Base-by-base conservation (phyloP, 2,888 invertebrate species). In the Oscheius sp. region DNA sequence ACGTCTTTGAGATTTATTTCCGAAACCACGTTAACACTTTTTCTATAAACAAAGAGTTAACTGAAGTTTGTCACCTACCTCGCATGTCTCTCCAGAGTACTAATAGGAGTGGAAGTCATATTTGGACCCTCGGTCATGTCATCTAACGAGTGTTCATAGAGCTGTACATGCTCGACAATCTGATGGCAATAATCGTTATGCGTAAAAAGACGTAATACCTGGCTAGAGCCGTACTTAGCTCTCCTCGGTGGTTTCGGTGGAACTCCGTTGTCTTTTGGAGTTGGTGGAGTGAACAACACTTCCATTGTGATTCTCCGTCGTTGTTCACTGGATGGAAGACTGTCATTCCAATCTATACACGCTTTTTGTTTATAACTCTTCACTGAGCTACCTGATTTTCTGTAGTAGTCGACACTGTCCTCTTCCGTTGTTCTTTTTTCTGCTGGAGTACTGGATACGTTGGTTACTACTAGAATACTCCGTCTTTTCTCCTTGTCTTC, bases 61-160 rank as follows among this genome's bases (percentile, higher is more conserved):
- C n/a, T 48, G 13, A 21, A 47, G 29, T 32, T 2, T 58, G 33
- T 7, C n/a, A 59, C 33, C 33, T n/a, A 55, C 68, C 55, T 68
- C 21, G 68, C 35, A 4, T 53, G 68, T 42, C 68, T 62, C 42
- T 62, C 48, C 2, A 81, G 73, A 47, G 81, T 81, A 47, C 76
- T 75, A 72, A 80, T 76, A 11, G 80, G 80, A 29, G 80, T 80
- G 5, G 80, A 80, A 11, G 80, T 79, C 42, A 77, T 74, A 33
- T 77, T 55, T n/a, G 80, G 80, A 13, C 59, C 59, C 35, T 70
- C 70, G 3, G 10, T 58, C 48, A 58, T 35, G n/a, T 70, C 70
- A 11, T 79, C 79, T 48, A 77, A 59, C 42, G 55, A 32, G 33
- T 33, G 42, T 48, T 70, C 59, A 70, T 70, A 68, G 29, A 51